Evolutionary conservation across 2,797 vertebrate genomes (phyloP), one percentile per base, ranked within the genome.

Genomic region (Anguilla anguilla): DNA sequence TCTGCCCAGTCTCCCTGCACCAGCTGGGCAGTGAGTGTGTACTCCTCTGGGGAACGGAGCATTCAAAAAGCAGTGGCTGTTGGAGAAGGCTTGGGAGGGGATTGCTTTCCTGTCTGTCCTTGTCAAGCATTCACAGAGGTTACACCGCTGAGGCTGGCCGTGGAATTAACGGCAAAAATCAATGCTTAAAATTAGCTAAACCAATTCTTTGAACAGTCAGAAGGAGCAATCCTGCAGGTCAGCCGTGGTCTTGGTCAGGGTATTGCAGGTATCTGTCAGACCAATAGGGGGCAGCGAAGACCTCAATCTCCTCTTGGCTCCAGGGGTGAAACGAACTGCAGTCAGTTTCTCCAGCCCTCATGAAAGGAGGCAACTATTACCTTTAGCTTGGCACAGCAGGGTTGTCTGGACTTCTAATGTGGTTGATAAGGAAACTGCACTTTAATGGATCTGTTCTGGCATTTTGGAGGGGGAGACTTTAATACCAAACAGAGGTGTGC

Each of bases 351-450:
- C 46, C 91, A 91, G 2, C 79, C 86, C 94, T 92, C 90, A 88
- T 88, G 88, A 92, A 95, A 92, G 87, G 90, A 57, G 82, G 89
- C 83, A 91, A 86, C 92, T 92, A 94, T 94, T 93, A 95, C 95
- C 94, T 91, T 89, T 13, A 90, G 92, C 91, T 88, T 59, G 67
- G n/a, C 19, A 13, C 7, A 35, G 92, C 92, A 93, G 89, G 92
- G 91, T 89, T 93, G 94, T 95, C 95, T 95, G 95, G 94, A 92
- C 90, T 92, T 96, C 93, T 95, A 93, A 95, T 95, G 94, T 95
- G 88, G 87, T 86, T 92, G 95, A 95, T 96, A 95, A 96, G 93
- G 93, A 89, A 89, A 55, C 87, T 89, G 93, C 91, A 94, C 91
- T 87, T 25, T 11, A 77, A 77, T 77, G 55, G 59, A 64, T 35